Evolutionary conservation across 2,113 vertebrate species (phyloP).

Genomic region (Boulengeromyrus knoepffleri): DNA sequence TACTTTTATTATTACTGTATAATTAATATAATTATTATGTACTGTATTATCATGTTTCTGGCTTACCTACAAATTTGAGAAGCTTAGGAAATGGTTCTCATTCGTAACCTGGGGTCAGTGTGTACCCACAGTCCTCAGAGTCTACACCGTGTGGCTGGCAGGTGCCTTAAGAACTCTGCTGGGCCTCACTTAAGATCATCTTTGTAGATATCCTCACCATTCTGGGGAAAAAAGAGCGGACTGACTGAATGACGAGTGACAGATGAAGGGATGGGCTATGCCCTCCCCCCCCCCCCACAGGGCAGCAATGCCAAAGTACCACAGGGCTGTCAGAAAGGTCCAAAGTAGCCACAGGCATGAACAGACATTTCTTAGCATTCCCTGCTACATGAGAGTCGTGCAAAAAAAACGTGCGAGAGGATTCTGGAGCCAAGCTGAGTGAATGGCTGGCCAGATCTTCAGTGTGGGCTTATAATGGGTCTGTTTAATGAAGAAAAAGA

Average conservation of each 20-base stretch:
- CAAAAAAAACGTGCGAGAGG: neutral
- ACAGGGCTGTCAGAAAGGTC: neutral
- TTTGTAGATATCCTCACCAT: neutral
- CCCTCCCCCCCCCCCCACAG: neutral
- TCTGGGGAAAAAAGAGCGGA: neutral
- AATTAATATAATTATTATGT: neutral
- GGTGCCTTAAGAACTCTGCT: neutral
- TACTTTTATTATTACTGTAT: neutral
- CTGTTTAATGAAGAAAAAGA: neutral
- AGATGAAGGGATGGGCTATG: neutral
- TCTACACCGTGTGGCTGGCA: neutral
- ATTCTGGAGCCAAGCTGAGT: neutral
- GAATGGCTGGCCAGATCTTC: neutral
- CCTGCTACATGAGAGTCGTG: neutral
- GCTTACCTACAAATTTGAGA: neutral
- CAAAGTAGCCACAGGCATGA: neutral
- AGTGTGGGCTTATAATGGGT: neutral
- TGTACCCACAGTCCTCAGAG: neutral
- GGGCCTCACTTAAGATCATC: neutral
- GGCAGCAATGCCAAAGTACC: neutral
- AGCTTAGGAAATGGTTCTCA: neutral
- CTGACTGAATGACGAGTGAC: neutral
- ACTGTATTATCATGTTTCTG: neutral
- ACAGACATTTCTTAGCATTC: conserved; percentile 1
- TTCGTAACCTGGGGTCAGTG: neutral